Conservation (phyloP, 1,140 invertebrate species). For the Drosophila pachea region DNA sequence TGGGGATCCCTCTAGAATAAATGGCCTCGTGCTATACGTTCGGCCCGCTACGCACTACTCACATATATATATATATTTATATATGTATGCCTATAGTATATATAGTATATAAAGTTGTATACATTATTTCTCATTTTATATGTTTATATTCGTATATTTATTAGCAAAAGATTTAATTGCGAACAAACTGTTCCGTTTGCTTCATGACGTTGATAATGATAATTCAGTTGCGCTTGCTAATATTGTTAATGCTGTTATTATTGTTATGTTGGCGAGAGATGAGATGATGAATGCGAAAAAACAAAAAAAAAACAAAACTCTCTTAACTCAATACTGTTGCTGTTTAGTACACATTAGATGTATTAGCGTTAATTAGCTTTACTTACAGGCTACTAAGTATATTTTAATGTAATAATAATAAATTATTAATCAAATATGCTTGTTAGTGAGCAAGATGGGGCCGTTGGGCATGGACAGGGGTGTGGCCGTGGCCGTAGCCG, state of each 20-base stretch:
- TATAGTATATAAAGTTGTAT: slow-evolving; percentile 34
- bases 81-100: slow-evolving; percentile 28
- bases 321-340: slow-evolving; percentile 75
- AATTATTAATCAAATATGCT: slow-evolving; percentile 77
- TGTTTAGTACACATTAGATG: slow-evolving; percentile 76
- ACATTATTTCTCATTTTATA: slow-evolving; percentile 35
- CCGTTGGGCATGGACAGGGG: slow-evolving; percentile 8
- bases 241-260: neutral
- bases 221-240: slow-evolving; percentile 3
- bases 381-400: slow-evolving; percentile 75
- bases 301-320: slow-evolving; percentile 47
- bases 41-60: slow-evolving; percentile 30
- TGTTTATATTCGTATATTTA: slow-evolving; percentile 53
- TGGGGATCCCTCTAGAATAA: slow-evolving; percentile 16
- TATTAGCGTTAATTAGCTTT: slow-evolving; percentile 70
- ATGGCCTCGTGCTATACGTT: slow-evolving; percentile 17
- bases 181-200: slow-evolving; percentile 12
- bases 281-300: neutral
- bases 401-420: slow-evolving; percentile 78
- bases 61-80: slow-evolving; percentile 28
- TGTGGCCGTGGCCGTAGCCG: neutral
- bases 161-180: slow-evolving; percentile 50
- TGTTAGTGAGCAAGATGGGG: slow-evolving; percentile 69
- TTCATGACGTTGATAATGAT: slow-evolving; percentile 14
- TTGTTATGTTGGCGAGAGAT: neutral